Conservation (phyloP, 2,113 vertebrate species). For the Brachirus orientalis region DNA sequence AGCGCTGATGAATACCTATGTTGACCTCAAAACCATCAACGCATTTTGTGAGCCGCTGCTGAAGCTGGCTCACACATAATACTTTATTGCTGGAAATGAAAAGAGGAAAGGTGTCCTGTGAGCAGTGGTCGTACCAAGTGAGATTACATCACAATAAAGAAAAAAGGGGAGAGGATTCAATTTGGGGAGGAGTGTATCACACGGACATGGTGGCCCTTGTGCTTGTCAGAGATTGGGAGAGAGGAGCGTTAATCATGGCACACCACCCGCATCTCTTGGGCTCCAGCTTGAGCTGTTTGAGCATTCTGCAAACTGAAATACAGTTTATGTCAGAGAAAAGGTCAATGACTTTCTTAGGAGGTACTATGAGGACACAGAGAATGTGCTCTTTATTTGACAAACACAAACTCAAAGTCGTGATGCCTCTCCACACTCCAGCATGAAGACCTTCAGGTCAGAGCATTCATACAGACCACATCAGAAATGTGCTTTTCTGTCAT, state of each 20-base stretch:
- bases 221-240: conserved; percentile 78
- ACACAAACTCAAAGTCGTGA: conserved; percentile 42
- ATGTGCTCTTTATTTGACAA: conserved; percentile 47
- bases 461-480: conserved; percentile 9
- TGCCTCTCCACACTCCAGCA: conserved; percentile 14
- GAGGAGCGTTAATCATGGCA: conserved; percentile 69
- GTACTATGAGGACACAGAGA: conserved; percentile 41
- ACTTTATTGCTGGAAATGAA: conserved; percentile 71
- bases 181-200: conserved; percentile 77
- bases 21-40: conserved; percentile 61
- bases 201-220: conserved; percentile 67
- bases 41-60: conserved; percentile 54
- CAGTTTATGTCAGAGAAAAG: conserved; percentile 68
- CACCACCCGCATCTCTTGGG: conserved; percentile 37
- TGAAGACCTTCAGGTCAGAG: conserved; percentile 6
- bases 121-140: conserved; percentile 49
- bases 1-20: conserved; percentile 55
- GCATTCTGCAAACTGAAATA: conserved; percentile 63
- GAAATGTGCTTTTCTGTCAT: conserved; percentile 1
- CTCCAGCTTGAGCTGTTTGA: conserved; percentile 51
- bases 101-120: conserved; percentile 61
- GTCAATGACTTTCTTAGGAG: conserved; percentile 67
- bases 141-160: conserved; percentile 71
- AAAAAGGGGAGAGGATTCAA: conserved; percentile 69
- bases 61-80: conserved; percentile 57